A percentile compares a stretch with the other conserved stretches of the same genome.
Conservation (phyloP, 2,797 vertebrate species). For the Pipistrellus kuhlii region DNA sequence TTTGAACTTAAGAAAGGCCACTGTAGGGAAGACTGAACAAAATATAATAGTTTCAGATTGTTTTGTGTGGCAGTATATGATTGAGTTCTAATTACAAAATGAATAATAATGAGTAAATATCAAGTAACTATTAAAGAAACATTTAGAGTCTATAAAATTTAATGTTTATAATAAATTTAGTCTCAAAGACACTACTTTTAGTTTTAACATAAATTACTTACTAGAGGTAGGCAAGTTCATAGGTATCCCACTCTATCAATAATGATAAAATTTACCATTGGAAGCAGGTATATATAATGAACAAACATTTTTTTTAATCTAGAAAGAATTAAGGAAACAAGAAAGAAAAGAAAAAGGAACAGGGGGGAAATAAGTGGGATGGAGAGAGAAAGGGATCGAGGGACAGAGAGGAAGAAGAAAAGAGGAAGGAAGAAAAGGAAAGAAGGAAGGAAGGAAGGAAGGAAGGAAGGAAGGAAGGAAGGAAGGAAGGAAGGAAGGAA, state of each 20-base stretch:
- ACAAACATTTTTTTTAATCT: background rate
- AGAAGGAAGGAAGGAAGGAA: background rate
- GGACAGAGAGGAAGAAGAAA: no score
- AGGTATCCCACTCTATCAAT: background rate
- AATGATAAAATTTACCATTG: background rate
- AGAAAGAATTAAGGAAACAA: background rate
- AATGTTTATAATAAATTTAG: background rate
- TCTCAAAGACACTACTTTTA: background rate
- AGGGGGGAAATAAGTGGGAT: no score
- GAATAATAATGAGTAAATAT: background rate
- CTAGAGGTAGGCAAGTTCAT: background rate
- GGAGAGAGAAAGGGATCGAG: no score
- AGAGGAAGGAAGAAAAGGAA: background rate
- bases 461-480: no score
- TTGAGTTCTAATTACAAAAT: conserved; percentile 17
- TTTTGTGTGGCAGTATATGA: background rate
- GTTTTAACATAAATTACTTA: background rate
- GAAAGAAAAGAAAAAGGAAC: background rate
- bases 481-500: background rate
- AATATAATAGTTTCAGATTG: conserved; percentile 21
- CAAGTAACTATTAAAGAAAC: background rate
- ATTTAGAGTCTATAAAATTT: background rate
- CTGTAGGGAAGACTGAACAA: background rate
- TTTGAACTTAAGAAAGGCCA: background rate
- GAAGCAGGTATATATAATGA: background rate